A percentile compares a stretch with the other conserved stretches of the same genome.
Conservation (phyloP, 1,140 invertebrate species). For the Polyergus mexicanus region DNA sequence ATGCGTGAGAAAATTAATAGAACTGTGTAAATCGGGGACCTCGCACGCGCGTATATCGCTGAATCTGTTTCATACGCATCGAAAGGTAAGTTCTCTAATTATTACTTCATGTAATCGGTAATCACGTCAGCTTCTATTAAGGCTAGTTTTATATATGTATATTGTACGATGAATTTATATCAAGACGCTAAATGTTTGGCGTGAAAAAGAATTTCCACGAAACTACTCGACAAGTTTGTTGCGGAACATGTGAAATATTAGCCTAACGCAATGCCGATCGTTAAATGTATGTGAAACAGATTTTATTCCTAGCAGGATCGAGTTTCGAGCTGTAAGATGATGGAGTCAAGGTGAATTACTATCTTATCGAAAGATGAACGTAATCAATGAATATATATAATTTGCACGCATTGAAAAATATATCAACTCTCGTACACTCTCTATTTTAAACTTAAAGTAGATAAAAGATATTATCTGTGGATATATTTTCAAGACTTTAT, state of each 20-base stretch:
- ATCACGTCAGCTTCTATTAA: slow-evolving; percentile 19
- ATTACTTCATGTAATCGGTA: slow-evolving; percentile 32
- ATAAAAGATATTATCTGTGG: no score
- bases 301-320: slow-evolving; percentile 19
- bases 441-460: neutral
- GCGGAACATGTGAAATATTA: neutral
- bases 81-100: slow-evolving; percentile 40
- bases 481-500: no score
- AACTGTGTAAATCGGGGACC: neutral
- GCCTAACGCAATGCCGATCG: neutral
- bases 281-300: slow-evolving; percentile 31
- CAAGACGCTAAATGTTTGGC: neutral
- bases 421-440: neutral
- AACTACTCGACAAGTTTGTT: slow-evolving; percentile 9
- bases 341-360: neutral
- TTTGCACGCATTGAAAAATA: neutral
- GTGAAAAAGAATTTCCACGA: neutral
- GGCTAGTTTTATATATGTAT: slow-evolving; percentile 1
- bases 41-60: slow-evolving; percentile 7
- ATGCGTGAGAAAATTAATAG: neutral
- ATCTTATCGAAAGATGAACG: neutral
- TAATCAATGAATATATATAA: slow-evolving; percentile 22
- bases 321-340: neutral
- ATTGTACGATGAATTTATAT: slow-evolving; percentile 32
- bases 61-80: slow-evolving; percentile 31